phyloP scores from a whole-genome alignment of 2,797 vertebrate species.

The Rallus crepitans region DNA sequence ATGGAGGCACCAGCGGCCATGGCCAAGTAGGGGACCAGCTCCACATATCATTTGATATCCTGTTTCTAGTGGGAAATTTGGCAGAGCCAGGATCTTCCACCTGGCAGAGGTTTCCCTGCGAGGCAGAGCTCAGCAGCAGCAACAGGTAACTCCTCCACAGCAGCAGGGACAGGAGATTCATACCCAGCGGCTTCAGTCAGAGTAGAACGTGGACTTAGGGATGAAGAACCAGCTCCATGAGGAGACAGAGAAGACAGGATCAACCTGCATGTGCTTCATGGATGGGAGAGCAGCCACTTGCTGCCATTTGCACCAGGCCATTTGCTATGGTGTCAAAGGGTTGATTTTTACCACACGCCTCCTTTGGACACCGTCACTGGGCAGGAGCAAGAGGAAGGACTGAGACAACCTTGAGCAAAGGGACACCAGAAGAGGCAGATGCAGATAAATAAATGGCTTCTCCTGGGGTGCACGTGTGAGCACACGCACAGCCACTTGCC shows the following conservation, averaged over 20 bases:
- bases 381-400: not conserved
- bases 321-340: not conserved
- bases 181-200: not conserved
- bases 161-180: not conserved
- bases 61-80: not conserved
- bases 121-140: not conserved
- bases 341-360: not conserved
- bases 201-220: not conserved
- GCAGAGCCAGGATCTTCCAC: not conserved
- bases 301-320: not conserved
- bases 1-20: rapidly evolving
- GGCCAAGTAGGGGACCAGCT: not conserved
- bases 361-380: not conserved
- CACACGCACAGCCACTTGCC: not conserved
- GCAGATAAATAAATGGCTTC: not conserved
- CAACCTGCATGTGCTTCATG: not conserved
- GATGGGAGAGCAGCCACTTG: not conserved
- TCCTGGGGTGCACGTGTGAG: not conserved
- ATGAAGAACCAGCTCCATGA: not conserved
- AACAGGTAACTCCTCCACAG: not conserved
- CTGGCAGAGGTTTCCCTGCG: not conserved
- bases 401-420: not conserved
- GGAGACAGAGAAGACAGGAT: not conserved
- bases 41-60: not conserved
- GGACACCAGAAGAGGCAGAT: not conserved